phyloP scores from a whole-genome alignment of 2,113 vertebrate genomes.

The Arenaria interpres region DNA sequence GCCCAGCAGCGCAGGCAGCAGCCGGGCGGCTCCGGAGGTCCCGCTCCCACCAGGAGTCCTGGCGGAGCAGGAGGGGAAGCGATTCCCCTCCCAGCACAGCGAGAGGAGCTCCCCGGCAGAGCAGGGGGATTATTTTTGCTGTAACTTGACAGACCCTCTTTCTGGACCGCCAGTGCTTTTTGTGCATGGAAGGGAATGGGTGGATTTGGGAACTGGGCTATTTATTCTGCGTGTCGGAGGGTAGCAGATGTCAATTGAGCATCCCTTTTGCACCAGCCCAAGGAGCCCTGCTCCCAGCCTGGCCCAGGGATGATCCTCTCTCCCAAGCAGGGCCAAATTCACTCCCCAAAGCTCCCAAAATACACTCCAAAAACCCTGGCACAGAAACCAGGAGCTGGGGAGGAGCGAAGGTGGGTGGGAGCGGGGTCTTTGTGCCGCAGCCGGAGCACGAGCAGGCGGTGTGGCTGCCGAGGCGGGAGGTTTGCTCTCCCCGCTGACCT shows the following conservation, averaged over 20 bases:
- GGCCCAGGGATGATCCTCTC: background rate
- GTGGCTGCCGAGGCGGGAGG: background rate
- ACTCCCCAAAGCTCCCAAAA: rapidly evolving
- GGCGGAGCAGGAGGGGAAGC: background rate
- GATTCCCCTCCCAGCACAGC: background rate
- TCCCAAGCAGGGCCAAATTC: background rate
- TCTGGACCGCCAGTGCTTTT: background rate
- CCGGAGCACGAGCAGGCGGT: background rate
- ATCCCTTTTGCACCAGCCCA: background rate
- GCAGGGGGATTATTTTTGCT: background rate
- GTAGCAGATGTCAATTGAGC: background rate
- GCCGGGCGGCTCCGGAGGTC: background rate
- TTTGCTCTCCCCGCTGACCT: background rate
- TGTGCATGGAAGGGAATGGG: rapidly evolving
- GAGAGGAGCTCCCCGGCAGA: background rate
- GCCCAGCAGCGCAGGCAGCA: background rate
- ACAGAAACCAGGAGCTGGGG: background rate
- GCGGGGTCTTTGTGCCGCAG: background rate
- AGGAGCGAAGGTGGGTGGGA: rapidly evolving
- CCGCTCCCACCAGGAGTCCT: background rate
- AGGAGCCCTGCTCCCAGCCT: background rate
- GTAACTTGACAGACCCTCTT: background rate
- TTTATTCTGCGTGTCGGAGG: background rate
- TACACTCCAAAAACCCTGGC: background rate
- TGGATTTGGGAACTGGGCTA: background rate